Evolutionary conservation across 2,888 invertebrate species (phyloP), one percentile per base, ranked within the genome.

Genomic region (Epirrhoe alternata): DNA sequence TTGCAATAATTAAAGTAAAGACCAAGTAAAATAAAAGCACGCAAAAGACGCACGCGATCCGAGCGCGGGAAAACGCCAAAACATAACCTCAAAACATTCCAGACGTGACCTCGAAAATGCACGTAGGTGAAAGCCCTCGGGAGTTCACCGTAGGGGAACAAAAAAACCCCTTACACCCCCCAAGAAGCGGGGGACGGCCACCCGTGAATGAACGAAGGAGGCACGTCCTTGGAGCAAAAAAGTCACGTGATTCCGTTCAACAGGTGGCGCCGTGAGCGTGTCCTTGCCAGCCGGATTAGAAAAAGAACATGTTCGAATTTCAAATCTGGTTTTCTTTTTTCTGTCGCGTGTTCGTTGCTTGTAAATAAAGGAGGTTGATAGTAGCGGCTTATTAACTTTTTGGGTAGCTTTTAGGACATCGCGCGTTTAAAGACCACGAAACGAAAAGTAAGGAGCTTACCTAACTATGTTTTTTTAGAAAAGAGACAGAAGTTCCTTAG

Each of bases 181-280:
- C 88, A 89, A 89, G 89, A 90, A 87, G 88, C 84, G 87, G 86
- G 88, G 89, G 87, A 82, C 75, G 78, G 77, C 87, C 91, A 83
- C 91, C 92, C 92, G 87, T 93, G 92, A 93, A 92, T 93, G 92
- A 90, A 89, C 89, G 91, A 92, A 92, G 92, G 92, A 90, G 91
- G 89, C 87, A 85, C 84, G 92, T 92, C 92, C 92, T 92, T 93
- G 89, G 84, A 89, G 90, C 90, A 92, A 93, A 93, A 93, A 93
- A 92, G 92, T 92, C 91, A 92, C 92, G 92, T 92, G 92, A 90
- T 90, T 87, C 79, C 81, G 81, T 80, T 86, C 92, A 93, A 93
- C 92, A 93, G 92, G 92, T 93, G 92, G 88, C 90, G 83, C 88
- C 90, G 89, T 88, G 81, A 87, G 81, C 87, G 88, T 86, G 91